Percentiles rank a stretch among this genome's conserved stretches.
These are phyloP conservation scores for Drosophila robusta DNA, from an alignment of 2,888 invertebrate genomes.

Conservation along the genomic window DNA sequence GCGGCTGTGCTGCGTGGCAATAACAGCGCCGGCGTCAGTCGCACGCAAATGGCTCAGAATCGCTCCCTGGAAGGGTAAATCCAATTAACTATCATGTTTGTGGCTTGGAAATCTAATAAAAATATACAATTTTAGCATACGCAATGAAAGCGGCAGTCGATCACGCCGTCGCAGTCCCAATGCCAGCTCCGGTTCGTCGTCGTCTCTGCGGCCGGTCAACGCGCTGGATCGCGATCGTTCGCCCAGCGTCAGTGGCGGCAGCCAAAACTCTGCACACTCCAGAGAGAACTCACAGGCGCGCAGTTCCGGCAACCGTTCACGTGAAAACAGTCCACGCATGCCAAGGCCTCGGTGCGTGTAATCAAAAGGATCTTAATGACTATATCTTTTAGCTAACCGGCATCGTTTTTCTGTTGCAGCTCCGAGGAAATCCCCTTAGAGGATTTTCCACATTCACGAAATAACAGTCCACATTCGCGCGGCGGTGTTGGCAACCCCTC, in stretches of 20 bases:
- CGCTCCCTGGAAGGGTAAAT: slow-evolving; percentile 83
- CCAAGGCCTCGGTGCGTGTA: slow-evolving; percentile 87
- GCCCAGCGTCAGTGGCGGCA: slow-evolving; percentile 82
- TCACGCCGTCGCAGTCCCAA: slow-evolving; percentile 85
- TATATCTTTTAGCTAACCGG: neutral
- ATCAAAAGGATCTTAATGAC: neutral
- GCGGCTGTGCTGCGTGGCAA: slow-evolving; percentile 87
- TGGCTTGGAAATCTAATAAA: neutral
- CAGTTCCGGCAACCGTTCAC: slow-evolving; percentile 85
- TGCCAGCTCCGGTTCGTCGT: slow-evolving; percentile 85
- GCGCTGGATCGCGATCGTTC: slow-evolving; percentile 80
- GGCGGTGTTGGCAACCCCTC: slow-evolving; percentile 61
- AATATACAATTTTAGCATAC: slow-evolving; percentile 60
- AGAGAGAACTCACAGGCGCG: slow-evolving; percentile 83
- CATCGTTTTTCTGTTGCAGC: slow-evolving; percentile 51
- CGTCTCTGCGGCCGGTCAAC: slow-evolving; percentile 59
- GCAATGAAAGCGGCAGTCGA: slow-evolving; percentile 78
- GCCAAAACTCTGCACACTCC: slow-evolving; percentile 84
- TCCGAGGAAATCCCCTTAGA: slow-evolving; percentile 93
- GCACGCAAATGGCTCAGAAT: slow-evolving; percentile 84
- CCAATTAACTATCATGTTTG: neutral
- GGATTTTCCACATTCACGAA: slow-evolving; percentile 88
- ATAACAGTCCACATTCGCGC: slow-evolving; percentile 85
- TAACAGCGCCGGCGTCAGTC: slow-evolving; percentile 82
- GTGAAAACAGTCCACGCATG: slow-evolving; percentile 90